phyloP scores from a whole-genome alignment of 2,888 invertebrate genomes.

The Ectropis crepuscularia region DNA sequence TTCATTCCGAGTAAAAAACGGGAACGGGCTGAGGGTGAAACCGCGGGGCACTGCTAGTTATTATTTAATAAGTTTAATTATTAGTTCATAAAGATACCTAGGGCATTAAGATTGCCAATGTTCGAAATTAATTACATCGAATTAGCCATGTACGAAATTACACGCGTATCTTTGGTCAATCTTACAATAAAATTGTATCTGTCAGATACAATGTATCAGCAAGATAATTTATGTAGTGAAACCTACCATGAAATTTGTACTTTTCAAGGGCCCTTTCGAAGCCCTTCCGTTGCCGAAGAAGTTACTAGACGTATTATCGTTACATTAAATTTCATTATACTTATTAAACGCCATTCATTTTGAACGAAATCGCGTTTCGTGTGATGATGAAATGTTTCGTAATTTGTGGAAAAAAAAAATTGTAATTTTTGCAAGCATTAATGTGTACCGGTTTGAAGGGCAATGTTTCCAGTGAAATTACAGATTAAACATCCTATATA shows the following conservation, averaged over 20 bases:
- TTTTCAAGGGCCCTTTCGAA: conserved; percentile 6
- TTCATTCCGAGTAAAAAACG: too few relatives aligned
- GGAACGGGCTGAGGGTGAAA: too few relatives aligned
- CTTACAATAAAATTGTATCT: not conserved
- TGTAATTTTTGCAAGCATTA: too few relatives aligned
- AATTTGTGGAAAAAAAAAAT: not conserved
- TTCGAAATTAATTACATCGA: too few relatives aligned
- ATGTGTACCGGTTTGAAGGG: too few relatives aligned
- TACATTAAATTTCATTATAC: conserved; percentile 16
- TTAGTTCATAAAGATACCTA: too few relatives aligned
- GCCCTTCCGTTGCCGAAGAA: conserved; percentile 17
- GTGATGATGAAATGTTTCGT: conserved; percentile 7
- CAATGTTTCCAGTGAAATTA: too few relatives aligned
- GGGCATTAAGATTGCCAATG: too few relatives aligned
- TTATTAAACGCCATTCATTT: conserved; percentile 3
- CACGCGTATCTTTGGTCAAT: not conserved
- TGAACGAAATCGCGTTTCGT: conserved; percentile 8
- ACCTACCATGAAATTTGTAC: not conserved
- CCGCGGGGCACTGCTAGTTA: too few relatives aligned
- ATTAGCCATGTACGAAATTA: too few relatives aligned
- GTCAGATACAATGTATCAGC: not conserved
- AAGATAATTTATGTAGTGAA: conserved; percentile 2
- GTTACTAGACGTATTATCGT: conserved; percentile 24
- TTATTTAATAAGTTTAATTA: too few relatives aligned
- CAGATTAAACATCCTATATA: too few relatives aligned